These are phyloP conservation scores for Gambusia affinis DNA, from an alignment of 2,113 vertebrate species.

Conservation along the genomic window DNA sequence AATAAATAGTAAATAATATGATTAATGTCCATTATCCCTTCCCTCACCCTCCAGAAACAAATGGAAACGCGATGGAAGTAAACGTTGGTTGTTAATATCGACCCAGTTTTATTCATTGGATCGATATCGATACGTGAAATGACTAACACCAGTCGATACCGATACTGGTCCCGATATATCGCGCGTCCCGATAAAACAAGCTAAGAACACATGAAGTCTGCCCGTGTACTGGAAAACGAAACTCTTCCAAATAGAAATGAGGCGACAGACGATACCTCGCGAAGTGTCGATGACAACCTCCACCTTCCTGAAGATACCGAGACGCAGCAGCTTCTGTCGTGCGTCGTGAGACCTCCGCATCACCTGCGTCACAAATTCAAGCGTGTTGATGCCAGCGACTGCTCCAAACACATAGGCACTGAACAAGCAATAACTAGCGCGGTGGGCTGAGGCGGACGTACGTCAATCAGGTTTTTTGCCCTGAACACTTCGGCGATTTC, in stretches of 20 bases:
- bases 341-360: conserved; percentile 95
- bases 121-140: too few relatives aligned
- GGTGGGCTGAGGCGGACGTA: conserved; percentile 43
- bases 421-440: background rate
- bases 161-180: too few relatives aligned
- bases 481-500: conserved; percentile 92
- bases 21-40: too few relatives aligned
- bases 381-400: background rate
- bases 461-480: conserved; percentile 94
- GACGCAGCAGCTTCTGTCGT: conserved; percentile 90
- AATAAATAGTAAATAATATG: too few relatives aligned
- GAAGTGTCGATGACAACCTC: conserved; percentile 95
- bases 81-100: too few relatives aligned
- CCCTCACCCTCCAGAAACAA: too few relatives aligned
- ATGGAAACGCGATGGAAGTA: too few relatives aligned
- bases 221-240: background rate
- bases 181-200: background rate
- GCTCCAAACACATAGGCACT: background rate
- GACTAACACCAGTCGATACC: too few relatives aligned
- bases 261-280: conserved; percentile 78
- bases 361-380: conserved; percentile 78
- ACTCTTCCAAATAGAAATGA: background rate
- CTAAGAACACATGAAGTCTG: background rate
- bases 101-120: too few relatives aligned
- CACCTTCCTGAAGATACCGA: conserved; percentile 94